phyloP scores from a whole-genome alignment of 1,140 invertebrate species.

The Acromyrmex echinatior region DNA sequence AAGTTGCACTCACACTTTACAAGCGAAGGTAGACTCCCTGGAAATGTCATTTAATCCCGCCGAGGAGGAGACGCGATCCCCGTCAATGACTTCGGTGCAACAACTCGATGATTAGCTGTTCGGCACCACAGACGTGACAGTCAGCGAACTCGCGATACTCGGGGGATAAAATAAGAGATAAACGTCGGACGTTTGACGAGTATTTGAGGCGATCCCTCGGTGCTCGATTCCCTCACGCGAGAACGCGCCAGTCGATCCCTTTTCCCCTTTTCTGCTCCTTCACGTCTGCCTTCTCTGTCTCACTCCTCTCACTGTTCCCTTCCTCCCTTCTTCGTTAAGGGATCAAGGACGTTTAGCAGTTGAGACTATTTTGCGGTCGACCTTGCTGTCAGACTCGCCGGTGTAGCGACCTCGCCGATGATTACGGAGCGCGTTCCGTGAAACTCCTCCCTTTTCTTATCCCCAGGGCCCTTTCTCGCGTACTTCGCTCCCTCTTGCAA shows the following conservation, averaged over 20 bases:
- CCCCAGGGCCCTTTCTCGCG: constrained; percentile 56
- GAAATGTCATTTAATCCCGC: constrained; percentile 55
- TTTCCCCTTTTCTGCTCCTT: constrained; percentile 4
- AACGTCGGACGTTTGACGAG: neutral
- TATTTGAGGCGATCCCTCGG: neutral
- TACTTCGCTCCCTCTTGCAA: constrained; percentile 56
- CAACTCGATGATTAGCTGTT: neutral
- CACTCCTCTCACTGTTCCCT: neutral
- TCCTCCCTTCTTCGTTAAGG: constrained; percentile 63
- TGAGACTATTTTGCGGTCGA: constrained; percentile 83
- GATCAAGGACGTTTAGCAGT: constrained; percentile 63
- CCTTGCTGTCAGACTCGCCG: constrained; percentile 82
- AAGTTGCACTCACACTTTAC: constrained; percentile 41
- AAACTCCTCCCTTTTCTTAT: constrained; percentile 66
- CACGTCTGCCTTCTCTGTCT: neutral
- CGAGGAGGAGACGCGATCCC: neutral
- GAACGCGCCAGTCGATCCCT: constrained; percentile 27
- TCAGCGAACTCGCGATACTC: neutral
- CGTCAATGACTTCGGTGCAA: neutral
- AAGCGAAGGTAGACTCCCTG: constrained; percentile 21
- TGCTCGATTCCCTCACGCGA: constrained; percentile 21
- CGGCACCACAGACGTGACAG: constrained; percentile 22
- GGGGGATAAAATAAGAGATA: neutral
- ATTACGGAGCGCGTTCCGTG: constrained; percentile 71
- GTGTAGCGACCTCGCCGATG: constrained; percentile 81